Evolutionary conservation across 2,797 vertebrate genomes (phyloP).

Genomic region (Gorsachius magnificus): DNA sequence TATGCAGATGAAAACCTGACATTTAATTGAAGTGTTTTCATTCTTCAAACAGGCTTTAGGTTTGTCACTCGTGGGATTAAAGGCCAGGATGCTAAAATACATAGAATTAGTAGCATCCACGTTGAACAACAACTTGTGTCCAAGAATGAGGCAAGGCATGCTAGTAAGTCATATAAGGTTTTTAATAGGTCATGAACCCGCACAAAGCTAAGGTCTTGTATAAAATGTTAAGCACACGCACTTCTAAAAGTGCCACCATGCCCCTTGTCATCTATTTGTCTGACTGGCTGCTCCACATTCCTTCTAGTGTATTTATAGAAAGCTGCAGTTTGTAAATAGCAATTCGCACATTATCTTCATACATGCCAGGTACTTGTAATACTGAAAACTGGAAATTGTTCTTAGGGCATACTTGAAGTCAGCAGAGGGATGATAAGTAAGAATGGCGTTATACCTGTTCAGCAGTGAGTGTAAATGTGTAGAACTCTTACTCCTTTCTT

Average conservation of each 20-base stretch:
- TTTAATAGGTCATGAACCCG: neutral
- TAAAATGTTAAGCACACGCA: neutral
- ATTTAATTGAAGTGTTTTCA: neutral
- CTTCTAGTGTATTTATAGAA: constrained; percentile 13
- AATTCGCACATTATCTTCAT: constrained; percentile 11
- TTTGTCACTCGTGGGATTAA: neutral
- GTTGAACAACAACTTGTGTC: neutral
- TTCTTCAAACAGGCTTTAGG: neutral
- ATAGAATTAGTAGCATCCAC: neutral
- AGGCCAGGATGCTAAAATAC: neutral
- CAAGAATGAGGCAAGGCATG: neutral
- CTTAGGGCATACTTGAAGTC: neutral
- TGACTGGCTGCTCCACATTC: neutral
- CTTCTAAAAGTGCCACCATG: neutral
- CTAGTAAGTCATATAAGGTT: neutral
- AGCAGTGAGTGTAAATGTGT: neutral
- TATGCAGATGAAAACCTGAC: neutral
- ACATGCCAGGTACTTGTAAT: neutral
- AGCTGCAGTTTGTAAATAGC: neutral
- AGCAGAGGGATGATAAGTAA: neutral
- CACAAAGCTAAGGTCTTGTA: neutral
- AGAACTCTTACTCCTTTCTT: neutral
- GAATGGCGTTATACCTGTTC: neutral
- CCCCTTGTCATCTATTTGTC: neutral
- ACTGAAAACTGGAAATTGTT: neutral